phyloP scores from a whole-genome alignment of 2,113 vertebrate genomes.

The Edolisoma coerulescens region DNA sequence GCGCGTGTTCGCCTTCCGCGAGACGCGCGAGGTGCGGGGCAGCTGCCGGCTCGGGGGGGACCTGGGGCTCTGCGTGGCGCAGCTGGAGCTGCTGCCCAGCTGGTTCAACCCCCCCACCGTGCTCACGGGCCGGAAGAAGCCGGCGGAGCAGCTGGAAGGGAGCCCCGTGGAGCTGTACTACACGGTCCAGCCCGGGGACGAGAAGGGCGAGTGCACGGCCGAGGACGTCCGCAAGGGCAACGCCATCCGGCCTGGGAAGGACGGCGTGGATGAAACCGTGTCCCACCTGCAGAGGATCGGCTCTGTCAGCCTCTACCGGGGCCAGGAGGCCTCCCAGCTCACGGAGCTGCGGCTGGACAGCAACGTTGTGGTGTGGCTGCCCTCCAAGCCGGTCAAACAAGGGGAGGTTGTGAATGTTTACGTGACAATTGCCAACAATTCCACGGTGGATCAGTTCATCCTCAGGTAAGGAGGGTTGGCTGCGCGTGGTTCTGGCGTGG shows the following conservation, averaged over 20 bases:
- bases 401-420: slow-evolving; percentile 85
- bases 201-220: slow-evolving; percentile 75
- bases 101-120: slow-evolving; percentile 84
- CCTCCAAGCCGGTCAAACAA: slow-evolving; percentile 81
- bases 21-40: slow-evolving; percentile 87
- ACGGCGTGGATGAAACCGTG: slow-evolving; percentile 70
- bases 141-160: slow-evolving; percentile 68
- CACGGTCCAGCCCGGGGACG: slow-evolving; percentile 70
- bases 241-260: slow-evolving; percentile 82
- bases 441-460: slow-evolving; percentile 87
- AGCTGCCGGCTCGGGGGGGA: slow-evolving; percentile 82
- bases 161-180: slow-evolving; percentile 92
- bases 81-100: slow-evolving; percentile 81
- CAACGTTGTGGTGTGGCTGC: slow-evolving; percentile 84
- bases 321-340: slow-evolving; percentile 74
- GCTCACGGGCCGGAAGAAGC: slow-evolving; percentile 79
- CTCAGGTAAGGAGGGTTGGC: slow-evolving; percentile 78
- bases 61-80: slow-evolving; percentile 86
- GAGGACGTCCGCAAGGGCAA: slow-evolving; percentile 81
- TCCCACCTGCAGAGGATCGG: slow-evolving; percentile 84
- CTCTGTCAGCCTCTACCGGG: slow-evolving; percentile 77
- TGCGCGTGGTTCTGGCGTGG: background rate
- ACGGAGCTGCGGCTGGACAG: slow-evolving; percentile 82
- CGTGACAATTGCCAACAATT: slow-evolving; percentile 79
- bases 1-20: slow-evolving; percentile 88